Percentiles rank a stretch among this genome's conserved stretches.
These are phyloP conservation scores for Prosopocoilus inquinatus DNA, from an alignment of 2,888 invertebrate species.

Conservation along the genomic window DNA sequence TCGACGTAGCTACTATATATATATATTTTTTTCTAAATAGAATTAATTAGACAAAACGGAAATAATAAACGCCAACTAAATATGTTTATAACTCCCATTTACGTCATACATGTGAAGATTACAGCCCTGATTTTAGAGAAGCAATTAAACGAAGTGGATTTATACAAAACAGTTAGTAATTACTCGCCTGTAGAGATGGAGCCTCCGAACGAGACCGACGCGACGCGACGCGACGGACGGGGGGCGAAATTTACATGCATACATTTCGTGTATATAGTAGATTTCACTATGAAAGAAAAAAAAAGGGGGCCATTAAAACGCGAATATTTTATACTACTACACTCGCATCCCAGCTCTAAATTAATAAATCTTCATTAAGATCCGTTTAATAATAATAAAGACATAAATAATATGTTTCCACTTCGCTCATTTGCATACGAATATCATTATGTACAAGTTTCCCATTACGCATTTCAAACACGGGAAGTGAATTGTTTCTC, in stretches of 20 bases:
- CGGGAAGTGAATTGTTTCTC: too few relatives aligned
- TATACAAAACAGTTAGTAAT: background rate
- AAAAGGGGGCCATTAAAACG: background rate
- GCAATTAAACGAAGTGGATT: background rate
- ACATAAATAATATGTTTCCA: slow-evolving; percentile 12
- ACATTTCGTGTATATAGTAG: background rate
- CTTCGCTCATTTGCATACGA: slow-evolving; percentile 2
- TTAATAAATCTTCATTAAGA: slow-evolving; percentile 20
- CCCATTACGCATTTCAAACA: too few relatives aligned
- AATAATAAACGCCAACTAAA: too few relatives aligned
- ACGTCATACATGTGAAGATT: too few relatives aligned
- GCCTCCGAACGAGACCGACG: background rate
- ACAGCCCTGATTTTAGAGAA: background rate
- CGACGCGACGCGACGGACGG: too few relatives aligned
- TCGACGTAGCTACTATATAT: too few relatives aligned
- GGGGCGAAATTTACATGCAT: background rate
- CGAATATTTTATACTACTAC: background rate
- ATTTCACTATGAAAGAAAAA: background rate
- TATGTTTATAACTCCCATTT: too few relatives aligned
- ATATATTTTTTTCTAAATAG: too few relatives aligned
- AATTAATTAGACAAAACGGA: too few relatives aligned
- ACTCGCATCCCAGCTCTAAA: background rate
- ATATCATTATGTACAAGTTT: background rate
- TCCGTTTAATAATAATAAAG: slow-evolving; percentile 18
- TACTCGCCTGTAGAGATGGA: background rate